Evolutionary conservation across 1,140 invertebrate genomes (phyloP), one percentile per base, ranked within the genome.

Genomic region (Armadillidium nasatum): DNA sequence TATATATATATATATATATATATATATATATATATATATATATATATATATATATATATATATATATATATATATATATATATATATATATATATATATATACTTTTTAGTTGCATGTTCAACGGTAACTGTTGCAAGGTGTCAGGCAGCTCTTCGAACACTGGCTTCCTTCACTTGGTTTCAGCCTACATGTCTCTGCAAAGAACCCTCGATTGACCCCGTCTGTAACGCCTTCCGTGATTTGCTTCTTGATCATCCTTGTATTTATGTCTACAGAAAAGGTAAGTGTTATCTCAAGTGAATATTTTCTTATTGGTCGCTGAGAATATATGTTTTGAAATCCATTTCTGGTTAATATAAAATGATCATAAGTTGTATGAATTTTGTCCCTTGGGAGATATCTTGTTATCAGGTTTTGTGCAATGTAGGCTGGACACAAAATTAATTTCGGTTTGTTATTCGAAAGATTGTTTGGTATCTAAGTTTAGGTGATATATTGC

Each of bases 201-300:
- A 90, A 78, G 93, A 94, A 83, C 93, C 93, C 10, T 91, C 91
- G 84, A 89, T 93, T 81, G 94, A 95, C 86, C 93, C 92, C 77
- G 92, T 94, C 82, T 95, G 94, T 85, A 95, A 94, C 87, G 92
- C 91, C 82, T 95, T 95, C 87, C 89, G 92, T 83, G 93, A 94
- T 86, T 94, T 94, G 84, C 88, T 95, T 72, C 95, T 94, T 84
- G 93, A 95, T 86, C 94, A 95, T 87, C 93, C 93, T 21, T 95
- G 93, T 86, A 90, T 93, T 81, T 92, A 92, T 84, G 93, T 93
- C 71, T 88, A 89, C 80, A 93, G 93, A 84, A 94, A 94, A 89
- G 93, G 93, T 94, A 19, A 75, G 72, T 70, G 4, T n/a, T 23
- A 7, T 10, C 6, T 15, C 21, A 68, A 10, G 19, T 10, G 33